Evolutionary conservation across 2,888 invertebrate genomes (phyloP).

Genomic region (Trachelus tabidus): DNA sequence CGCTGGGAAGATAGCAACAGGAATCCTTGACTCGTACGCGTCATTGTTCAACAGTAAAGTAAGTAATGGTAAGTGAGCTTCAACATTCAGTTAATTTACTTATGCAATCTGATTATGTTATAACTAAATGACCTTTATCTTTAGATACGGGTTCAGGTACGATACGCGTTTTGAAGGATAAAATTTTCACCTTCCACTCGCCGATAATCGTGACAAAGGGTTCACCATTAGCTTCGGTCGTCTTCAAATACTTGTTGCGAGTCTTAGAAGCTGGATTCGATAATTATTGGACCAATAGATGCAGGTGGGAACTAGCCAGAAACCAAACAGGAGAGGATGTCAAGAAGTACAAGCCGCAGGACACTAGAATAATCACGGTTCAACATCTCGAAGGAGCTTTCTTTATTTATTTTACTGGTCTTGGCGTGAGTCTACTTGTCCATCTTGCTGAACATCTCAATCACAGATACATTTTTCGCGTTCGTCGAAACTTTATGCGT

Average conservation of each 20-base stretch:
- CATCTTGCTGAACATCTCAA: slow-evolving; percentile 1
- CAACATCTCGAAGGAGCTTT: slow-evolving; percentile 3
- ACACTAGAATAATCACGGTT: neutral
- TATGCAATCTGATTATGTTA: no score
- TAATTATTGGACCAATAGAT: slow-evolving; percentile 5
- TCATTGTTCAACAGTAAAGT: no score
- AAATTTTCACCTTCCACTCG: slow-evolving; percentile 4
- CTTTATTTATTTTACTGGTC: neutral
- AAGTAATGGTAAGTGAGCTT: no score
- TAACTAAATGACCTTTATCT: no score
- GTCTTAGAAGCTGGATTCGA: slow-evolving; percentile 7
- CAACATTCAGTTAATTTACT: no score
- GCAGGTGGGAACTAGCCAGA: neutral
- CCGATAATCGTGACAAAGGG: slow-evolving; percentile 6
- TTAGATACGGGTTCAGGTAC: no score
- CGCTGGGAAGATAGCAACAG: no score
- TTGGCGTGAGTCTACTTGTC: neutral
- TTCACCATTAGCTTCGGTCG: neutral
- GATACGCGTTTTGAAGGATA: slow-evolving; percentile 10
- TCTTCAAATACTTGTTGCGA: neutral
- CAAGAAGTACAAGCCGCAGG: neutral
- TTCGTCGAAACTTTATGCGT: no score
- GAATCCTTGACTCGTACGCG: no score
- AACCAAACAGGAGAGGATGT: neutral
- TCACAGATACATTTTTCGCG: neutral